Evolutionary conservation across 1,140 invertebrate species (phyloP).

Genomic region (Papilio polyxenes): DNA sequence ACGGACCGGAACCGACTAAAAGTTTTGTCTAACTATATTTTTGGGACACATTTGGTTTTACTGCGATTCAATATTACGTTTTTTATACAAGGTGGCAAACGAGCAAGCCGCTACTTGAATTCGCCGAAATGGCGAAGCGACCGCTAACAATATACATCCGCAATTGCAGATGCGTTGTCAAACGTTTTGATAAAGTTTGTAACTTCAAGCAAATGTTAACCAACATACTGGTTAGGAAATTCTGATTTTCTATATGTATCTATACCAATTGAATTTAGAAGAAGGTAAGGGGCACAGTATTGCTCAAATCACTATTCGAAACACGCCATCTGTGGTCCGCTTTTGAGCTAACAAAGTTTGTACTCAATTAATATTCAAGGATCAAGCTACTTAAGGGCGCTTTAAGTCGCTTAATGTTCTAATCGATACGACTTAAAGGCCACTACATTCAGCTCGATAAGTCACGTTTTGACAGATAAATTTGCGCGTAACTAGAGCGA

Average conservation of each 20-base stretch:
- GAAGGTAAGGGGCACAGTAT: neutral
- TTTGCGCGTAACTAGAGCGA: slow-evolving; percentile 19
- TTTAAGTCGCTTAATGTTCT: slow-evolving; percentile 23
- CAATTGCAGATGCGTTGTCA: too few species aligned
- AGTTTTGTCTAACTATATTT: neutral
- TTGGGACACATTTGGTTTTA: too few species aligned
- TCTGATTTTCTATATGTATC: neutral
- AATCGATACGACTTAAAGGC: slow-evolving; percentile 30
- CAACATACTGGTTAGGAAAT: too few species aligned
- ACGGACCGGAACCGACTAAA: slow-evolving; percentile 30
- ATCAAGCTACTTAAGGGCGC: slow-evolving; percentile 25
- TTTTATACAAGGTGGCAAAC: too few species aligned
- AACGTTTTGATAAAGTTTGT: too few species aligned
- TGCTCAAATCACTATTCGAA: neutral
- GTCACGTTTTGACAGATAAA: slow-evolving; percentile 38
- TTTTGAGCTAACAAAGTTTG: neutral
- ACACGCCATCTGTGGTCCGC: neutral
- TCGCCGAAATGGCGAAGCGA: too few species aligned
- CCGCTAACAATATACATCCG: too few species aligned
- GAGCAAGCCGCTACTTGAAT: too few species aligned
- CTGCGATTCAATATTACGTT: too few species aligned
- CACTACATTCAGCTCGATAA: slow-evolving; percentile 30
- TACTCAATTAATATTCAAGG: slow-evolving; percentile 30
- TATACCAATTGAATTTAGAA: neutral
- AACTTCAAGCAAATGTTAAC: too few species aligned